Base-by-base conservation (phyloP, 2,888 invertebrate genomes). In the Oligia fasciuncula region DNA sequence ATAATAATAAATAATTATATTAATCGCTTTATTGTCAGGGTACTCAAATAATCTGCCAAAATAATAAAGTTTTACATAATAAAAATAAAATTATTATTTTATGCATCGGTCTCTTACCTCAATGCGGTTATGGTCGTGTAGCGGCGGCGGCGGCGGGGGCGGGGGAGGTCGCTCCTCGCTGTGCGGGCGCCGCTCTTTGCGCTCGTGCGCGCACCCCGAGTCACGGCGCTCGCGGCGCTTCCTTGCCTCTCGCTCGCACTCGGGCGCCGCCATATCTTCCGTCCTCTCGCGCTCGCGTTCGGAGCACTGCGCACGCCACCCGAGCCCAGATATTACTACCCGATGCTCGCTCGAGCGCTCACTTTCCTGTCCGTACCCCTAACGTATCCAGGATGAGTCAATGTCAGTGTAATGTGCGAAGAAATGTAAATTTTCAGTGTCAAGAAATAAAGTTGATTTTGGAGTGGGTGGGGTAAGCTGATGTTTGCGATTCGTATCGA, bases 161-260 rank as follows among this genome's bases (percentile, higher is more conserved):
- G 96, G 95, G 13, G 95, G 95, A 14, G 92, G 91, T n/a, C 96
- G 92, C 91, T 97, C 97, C 89, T 97, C 97, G 88, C 97, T 96
- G 87, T 95, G 96, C 65, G 97, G 96, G 77, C 97, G 92, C 70
- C 97, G 91, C 86, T 97, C 97, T 85, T 96, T 97, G 79, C 97
- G 92, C 93, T 97, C 97, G 90, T 96, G 97, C 63, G 96, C 94
- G 90, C 95, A 94, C 80, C 97, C 97, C 79, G 97, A 97, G 91
- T 97, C 97, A n/a, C 97, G 95, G 77, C 97, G 97, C 94, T 97
- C 97, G 91, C 97, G 97, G 71, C 97, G 96, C 94, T 97, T 97
- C 90, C 97, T 97, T 87, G 97, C 97, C 94, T 97, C 96, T 90
- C 97, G 95, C 94, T 97, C 97, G 93, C 97, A 96, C 94, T 97